phyloP scores from a whole-genome alignment of 2,113 vertebrate species.

The Perccottus glenii region DNA sequence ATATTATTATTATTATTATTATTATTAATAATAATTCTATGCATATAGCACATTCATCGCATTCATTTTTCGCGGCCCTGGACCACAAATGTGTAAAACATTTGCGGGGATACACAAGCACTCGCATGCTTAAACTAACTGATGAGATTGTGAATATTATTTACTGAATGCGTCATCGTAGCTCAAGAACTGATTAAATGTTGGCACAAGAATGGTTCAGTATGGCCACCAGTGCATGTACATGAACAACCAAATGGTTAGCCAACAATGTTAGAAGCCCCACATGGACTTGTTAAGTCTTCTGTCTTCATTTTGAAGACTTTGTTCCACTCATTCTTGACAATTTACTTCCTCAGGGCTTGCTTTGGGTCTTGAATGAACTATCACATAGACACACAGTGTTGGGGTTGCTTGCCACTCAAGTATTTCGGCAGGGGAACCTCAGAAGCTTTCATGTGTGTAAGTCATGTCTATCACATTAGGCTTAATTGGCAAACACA shows the following conservation, averaged over 20 bases:
- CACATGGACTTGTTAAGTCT: slow-evolving; percentile 21
- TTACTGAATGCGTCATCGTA: too few species aligned
- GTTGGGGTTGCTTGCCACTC: slow-evolving; percentile 20
- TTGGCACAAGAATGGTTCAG: too few species aligned
- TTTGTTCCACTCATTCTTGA: slow-evolving; percentile 32
- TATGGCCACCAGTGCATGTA: too few species aligned
- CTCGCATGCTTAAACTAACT: too few species aligned
- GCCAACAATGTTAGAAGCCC: neutral
- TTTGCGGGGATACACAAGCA: too few species aligned
- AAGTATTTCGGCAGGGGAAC: slow-evolving; percentile 40
- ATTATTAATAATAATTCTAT: too few species aligned
- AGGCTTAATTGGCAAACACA: slow-evolving; percentile 64
- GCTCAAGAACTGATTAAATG: too few species aligned
- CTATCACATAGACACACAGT: slow-evolving; percentile 7
- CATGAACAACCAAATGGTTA: neutral
- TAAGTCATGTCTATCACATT: slow-evolving; percentile 56
- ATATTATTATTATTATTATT: too few species aligned
- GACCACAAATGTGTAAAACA: too few species aligned
- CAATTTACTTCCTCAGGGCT: slow-evolving; percentile 33
- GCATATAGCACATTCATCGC: too few species aligned
- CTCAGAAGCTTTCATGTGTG: slow-evolving; percentile 54
- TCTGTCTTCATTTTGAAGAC: slow-evolving; percentile 26
- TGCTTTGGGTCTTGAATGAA: slow-evolving; percentile 18
- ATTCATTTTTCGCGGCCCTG: too few species aligned
- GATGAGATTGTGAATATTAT: too few species aligned